Conservation (phyloP, 2,113 vertebrate species). For the Zapornia atra region DNA sequence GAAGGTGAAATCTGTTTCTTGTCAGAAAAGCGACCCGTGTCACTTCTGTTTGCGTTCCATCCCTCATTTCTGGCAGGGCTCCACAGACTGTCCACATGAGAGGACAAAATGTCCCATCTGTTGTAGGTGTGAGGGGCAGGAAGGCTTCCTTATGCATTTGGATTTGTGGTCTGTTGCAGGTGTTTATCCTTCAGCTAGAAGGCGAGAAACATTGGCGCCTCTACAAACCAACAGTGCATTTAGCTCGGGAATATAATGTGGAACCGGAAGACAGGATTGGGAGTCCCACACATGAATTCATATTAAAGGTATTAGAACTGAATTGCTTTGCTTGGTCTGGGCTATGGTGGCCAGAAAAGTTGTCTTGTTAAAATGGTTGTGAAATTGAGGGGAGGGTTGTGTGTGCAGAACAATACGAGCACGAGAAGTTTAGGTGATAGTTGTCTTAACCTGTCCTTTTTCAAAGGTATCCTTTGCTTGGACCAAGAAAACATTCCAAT, state of each 20-base stretch:
- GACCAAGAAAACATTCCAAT: not conserved
- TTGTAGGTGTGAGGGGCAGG: not conserved
- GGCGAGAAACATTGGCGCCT: constrained; percentile 91
- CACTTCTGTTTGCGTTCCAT: not conserved
- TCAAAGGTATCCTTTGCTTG: not conserved
- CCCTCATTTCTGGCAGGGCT: not conserved
- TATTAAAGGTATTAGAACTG: constrained; percentile 79
- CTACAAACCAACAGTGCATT: constrained; percentile 81
- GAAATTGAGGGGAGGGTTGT: not conserved
- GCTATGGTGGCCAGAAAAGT: not conserved
- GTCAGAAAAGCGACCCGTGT: not conserved
- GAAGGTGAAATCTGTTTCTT: not conserved
- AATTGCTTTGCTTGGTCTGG: not conserved
- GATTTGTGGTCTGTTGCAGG: constrained; percentile 68
- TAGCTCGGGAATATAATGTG: constrained; percentile 86
- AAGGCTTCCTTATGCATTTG: not conserved
- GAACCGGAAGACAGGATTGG: constrained; percentile 83
- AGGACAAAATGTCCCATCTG: not conserved
- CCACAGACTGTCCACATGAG: not conserved
- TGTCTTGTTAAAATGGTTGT: not conserved
- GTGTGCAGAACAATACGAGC: not conserved
- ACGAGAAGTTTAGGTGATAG: not conserved
- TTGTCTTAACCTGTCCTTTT: not conserved
- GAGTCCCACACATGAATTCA: constrained; percentile 84
- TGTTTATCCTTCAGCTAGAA: constrained; percentile 91